phyloP scores from a whole-genome alignment of 2,113 vertebrate genomes.

The Catharus bicknelli region DNA sequence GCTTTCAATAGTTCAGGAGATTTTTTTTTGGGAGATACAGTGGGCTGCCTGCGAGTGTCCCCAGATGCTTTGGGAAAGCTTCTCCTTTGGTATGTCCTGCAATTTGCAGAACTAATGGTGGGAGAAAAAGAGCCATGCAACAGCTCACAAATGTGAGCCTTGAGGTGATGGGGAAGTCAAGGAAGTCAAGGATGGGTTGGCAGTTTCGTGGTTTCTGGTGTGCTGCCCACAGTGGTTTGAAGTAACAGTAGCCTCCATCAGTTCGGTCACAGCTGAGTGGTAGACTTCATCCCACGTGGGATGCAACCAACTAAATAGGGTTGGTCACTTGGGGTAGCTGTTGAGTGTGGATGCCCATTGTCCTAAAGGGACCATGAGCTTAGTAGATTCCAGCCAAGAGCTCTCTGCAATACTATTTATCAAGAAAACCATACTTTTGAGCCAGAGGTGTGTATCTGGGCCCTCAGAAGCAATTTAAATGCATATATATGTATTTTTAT shows the following conservation, averaged over 20 bases:
- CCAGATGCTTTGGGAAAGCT: background rate
- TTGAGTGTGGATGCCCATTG: background rate
- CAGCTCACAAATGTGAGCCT: background rate
- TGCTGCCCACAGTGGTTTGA: background rate
- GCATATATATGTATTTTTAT: constrained; percentile 47
- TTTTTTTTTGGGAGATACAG: background rate
- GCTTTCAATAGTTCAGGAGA: background rate
- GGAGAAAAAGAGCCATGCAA: background rate
- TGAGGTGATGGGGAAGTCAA: background rate
- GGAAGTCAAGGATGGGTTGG: background rate
- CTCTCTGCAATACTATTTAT: background rate
- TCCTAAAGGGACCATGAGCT: background rate
- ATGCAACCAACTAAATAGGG: background rate
- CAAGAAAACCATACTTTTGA: background rate
- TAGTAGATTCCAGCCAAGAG: background rate
- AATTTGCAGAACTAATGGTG: background rate
- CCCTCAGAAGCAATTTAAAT: constrained; percentile 57
- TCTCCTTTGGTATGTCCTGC: background rate
- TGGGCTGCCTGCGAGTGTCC: rapidly evolving
- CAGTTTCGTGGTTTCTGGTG: background rate
- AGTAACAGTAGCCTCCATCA: background rate
- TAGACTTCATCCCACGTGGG: background rate
- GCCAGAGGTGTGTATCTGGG: constrained; percentile 7
- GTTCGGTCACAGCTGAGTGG: background rate
- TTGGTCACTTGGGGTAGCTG: background rate